These are phyloP conservation scores for Erpetoichthys calabaricus DNA, from an alignment of 2,797 vertebrate species.

Conservation along the genomic window DNA sequence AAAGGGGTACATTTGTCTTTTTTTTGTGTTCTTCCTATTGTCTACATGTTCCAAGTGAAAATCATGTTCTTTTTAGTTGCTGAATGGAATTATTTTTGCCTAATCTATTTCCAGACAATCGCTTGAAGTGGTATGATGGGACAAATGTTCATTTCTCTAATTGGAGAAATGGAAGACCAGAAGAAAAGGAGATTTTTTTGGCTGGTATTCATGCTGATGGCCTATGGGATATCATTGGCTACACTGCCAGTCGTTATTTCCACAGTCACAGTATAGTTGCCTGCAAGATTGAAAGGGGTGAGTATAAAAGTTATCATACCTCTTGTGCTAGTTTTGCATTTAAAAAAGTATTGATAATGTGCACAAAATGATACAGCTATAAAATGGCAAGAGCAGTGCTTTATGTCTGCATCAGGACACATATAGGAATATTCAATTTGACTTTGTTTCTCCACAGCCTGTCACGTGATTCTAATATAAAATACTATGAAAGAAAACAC, in stretches of 20 bases:
- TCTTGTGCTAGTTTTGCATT: neutral
- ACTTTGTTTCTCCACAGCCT: too few relatives aligned
- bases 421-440: too few relatives aligned
- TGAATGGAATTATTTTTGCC: too few relatives aligned
- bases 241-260: constrained; percentile 38
- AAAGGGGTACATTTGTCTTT: too few relatives aligned
- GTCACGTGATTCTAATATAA: too few relatives aligned
- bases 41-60: too few relatives aligned
- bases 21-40: too few relatives aligned
- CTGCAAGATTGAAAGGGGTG: constrained; percentile 87
- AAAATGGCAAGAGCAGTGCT: neutral
- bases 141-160: constrained; percentile 73
- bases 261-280: constrained; percentile 62
- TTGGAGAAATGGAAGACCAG: constrained; percentile 68
- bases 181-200: constrained; percentile 48
- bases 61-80: too few relatives aligned
- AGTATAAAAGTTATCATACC: constrained; percentile 18
- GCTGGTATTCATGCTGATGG: constrained; percentile 64
- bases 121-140: constrained; percentile 74
- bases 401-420: too few relatives aligned
- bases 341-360: neutral
- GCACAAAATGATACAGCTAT: neutral
- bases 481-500: too few relatives aligned
- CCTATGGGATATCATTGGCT: constrained; percentile 58
- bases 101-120: too few relatives aligned